Evolutionary conservation across 2,113 vertebrate species (phyloP).

Genomic region (Callorhinus ursinus): DNA sequence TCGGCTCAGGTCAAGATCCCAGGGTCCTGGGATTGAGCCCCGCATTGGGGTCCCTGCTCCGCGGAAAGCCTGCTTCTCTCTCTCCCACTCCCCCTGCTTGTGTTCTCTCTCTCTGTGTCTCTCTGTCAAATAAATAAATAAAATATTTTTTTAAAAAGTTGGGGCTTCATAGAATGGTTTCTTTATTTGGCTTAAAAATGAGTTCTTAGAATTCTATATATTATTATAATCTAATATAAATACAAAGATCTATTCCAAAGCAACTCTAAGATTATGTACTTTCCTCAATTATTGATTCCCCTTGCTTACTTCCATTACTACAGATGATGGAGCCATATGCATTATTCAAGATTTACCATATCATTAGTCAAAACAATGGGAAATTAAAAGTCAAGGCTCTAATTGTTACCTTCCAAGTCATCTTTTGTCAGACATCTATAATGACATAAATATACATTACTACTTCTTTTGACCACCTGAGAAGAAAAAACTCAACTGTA

Average conservation of each 20-base stretch:
- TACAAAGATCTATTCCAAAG: slow-evolving; percentile 39
- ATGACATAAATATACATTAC: slow-evolving; percentile 29
- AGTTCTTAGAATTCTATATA: slow-evolving; percentile 43
- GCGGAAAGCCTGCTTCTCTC: too few relatives aligned
- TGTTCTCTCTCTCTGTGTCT: too few relatives aligned
- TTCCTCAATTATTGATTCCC: background rate
- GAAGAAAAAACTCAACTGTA: slow-evolving; percentile 4
- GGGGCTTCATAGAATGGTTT: background rate
- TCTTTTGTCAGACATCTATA: slow-evolving; percentile 33
- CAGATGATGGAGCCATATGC: background rate
- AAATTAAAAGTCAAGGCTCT: slow-evolving; percentile 55
- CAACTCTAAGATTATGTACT: background rate
- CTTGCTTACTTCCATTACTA: slow-evolving; percentile 47
- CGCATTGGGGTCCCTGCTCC: too few relatives aligned
- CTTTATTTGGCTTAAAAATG: slow-evolving; percentile 37
- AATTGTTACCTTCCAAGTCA: slow-evolving; percentile 40
- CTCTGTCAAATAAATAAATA: too few relatives aligned
- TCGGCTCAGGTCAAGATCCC: too few relatives aligned
- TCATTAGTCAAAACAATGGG: slow-evolving; percentile 34
- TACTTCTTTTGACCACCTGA: slow-evolving; percentile 20
- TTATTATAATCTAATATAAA: slow-evolving; percentile 16
- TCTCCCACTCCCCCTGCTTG: too few relatives aligned
- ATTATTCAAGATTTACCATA: slow-evolving; percentile 40
- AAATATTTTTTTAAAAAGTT: too few relatives aligned
- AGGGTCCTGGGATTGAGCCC: too few relatives aligned